phyloP scores from a whole-genome alignment of 2,113 vertebrate species.

The Physeter macrocephalus region DNA sequence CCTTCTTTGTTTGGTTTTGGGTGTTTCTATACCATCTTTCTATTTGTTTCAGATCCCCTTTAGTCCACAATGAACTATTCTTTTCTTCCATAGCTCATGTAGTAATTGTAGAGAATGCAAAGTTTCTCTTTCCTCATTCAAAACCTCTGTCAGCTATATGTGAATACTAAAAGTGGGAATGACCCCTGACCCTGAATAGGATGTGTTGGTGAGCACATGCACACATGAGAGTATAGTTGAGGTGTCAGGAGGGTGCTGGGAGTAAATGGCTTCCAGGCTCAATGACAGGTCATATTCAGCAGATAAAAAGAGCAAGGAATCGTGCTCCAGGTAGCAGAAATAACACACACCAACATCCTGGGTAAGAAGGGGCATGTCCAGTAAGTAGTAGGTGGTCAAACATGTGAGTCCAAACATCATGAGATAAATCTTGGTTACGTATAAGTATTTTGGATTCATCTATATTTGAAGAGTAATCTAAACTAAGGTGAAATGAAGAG shows the following conservation, averaged over 20 bases:
- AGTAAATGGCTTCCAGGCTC: neutral
- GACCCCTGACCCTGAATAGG: neutral
- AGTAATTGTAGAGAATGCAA: neutral
- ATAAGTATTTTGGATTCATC: neutral
- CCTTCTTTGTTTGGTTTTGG: neutral
- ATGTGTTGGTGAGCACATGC: neutral
- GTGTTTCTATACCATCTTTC: neutral
- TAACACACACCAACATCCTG: neutral
- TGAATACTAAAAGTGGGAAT: neutral
- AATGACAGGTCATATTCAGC: neutral
- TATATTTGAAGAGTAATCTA: neutral
- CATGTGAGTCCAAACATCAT: neutral
- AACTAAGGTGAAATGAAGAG: neutral
- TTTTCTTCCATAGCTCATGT: neutral
- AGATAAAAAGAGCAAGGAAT: neutral
- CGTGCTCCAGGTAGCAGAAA: neutral
- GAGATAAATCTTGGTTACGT: neutral
- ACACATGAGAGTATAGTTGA: neutral
- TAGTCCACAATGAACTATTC: neutral
- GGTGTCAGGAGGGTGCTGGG: neutral
- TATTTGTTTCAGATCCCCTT: neutral
- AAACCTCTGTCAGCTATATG: neutral
- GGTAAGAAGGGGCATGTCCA: too few relatives aligned
- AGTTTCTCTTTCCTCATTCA: neutral
- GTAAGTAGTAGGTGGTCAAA: neutral